Evolutionary conservation across 2,888 invertebrate genomes (phyloP).

Genomic region (Ochropacha duplaris): DNA sequence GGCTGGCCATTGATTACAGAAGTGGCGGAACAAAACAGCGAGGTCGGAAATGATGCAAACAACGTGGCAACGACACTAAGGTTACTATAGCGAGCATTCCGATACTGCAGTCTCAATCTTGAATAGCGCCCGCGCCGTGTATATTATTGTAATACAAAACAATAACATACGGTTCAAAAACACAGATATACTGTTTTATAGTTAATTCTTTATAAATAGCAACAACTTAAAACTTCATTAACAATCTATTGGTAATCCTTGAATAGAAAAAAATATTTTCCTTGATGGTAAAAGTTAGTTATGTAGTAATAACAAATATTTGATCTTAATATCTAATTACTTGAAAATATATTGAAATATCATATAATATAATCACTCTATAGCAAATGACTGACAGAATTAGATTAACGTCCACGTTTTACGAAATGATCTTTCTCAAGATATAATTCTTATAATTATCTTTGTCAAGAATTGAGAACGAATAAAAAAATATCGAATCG

Average conservation of each 20-base stretch:
- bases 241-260: too few relatives aligned
- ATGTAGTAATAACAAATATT: too few relatives aligned
- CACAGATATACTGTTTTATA: neutral
- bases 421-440: too few relatives aligned
- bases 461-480: neutral
- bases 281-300: too few relatives aligned
- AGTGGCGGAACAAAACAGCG: neutral
- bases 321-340: too few relatives aligned
- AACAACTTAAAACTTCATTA: too few relatives aligned
- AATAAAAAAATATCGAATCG: neutral
- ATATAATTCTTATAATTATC: neutral
- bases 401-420: too few relatives aligned
- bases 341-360: too few relatives aligned
- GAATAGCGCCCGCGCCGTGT: neutral
- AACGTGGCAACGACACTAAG: neutral
- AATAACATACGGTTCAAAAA: too few relatives aligned
- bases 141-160: neutral
- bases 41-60: neutral
- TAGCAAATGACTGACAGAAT: too few relatives aligned
- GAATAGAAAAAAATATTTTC: too few relatives aligned
- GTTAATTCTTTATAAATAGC: neutral
- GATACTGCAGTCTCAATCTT: neutral
- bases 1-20: neutral
- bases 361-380: too few relatives aligned
- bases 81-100: neutral